These are phyloP conservation scores for Rhinichthys klamathensis DNA, from an alignment of 2,113 vertebrate genomes.

Conservation along the genomic window DNA sequence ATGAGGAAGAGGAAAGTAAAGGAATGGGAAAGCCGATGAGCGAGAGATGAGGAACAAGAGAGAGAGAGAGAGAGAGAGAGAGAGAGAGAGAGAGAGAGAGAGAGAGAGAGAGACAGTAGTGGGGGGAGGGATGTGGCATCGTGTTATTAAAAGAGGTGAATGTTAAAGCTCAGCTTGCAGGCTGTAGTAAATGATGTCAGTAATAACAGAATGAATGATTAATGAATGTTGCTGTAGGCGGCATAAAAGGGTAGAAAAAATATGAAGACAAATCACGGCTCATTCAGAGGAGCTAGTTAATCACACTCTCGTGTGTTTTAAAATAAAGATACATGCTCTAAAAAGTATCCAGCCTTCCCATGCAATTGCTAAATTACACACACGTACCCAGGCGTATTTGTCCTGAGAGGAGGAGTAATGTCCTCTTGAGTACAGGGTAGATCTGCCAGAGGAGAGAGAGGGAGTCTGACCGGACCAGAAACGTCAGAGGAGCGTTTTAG, in stretches of 20 bases:
- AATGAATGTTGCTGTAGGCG: conserved; percentile 61
- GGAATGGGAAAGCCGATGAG: conserved; percentile 63
- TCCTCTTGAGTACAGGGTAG: conserved; percentile 22
- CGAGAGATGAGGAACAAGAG: conserved; percentile 56
- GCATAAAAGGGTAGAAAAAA: conserved; percentile 60
- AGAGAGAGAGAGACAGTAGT: background rate
- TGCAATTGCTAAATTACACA: conserved; percentile 6
- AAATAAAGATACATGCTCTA: conserved; percentile 40
- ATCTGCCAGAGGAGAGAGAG: background rate
- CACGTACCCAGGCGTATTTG: background rate
- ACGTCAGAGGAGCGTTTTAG: conserved; percentile 30
- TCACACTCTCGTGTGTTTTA: conserved; percentile 60
- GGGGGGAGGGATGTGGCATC: conserved; percentile 57
- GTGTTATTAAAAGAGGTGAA: conserved; percentile 64
- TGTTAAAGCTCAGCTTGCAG: conserved; percentile 65
- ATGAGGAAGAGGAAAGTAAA: conserved; percentile 39
- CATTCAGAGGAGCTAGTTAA: conserved; percentile 54
- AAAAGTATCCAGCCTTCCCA: conserved; percentile 15
- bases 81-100: conserved; percentile 66
- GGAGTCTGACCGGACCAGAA: background rate
- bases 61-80: conserved; percentile 57
- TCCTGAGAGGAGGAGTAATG: conserved; percentile 4
- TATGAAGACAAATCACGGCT: conserved; percentile 62
- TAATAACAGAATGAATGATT: conserved; percentile 70
- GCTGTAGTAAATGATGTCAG: conserved; percentile 53